Base-by-base conservation (phyloP, 2,113 vertebrate genomes). In the Equus quagga region DNA sequence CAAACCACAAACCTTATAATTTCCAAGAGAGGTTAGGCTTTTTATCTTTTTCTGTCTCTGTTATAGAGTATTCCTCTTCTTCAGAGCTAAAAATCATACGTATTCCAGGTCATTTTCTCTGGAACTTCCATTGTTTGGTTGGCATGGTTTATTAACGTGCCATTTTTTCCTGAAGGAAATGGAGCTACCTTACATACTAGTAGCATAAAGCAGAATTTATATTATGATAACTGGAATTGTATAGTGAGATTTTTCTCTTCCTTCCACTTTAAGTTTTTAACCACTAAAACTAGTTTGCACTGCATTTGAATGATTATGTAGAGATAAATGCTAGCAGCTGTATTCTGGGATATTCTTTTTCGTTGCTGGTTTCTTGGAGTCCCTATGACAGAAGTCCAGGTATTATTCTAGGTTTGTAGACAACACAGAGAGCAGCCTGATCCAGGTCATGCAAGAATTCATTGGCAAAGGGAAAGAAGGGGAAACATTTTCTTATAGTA, bases 1-100 rank as follows among this genome's bases (percentile, higher is more conserved):
- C 15, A 56, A 72, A 89, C 96, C 97, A 96, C 84, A 51, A 73
- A 17, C 51, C 51, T 97, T 97, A 69, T 93, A 56, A 95, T 98
- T 97, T 93, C 41, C 14, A 75, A 70, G 62, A 80, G 54, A 94
- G 79, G 73, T 70, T 98, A 36, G 85, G n/a, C 49, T 31, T 96
- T 84, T 96, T 97, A 75, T 67, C 58, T 60, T 86, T 96, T 96
- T 76, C 46, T 15, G n/a, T 90, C 1, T 49, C 0, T 97, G 90
- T 82, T 97, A 79, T 10, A 91, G 4, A 70, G 24, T 88, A 56
- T 81, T 96, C 10, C 58, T 84, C 2, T 92, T 91, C 91, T 96
- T 86, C 36, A 91, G 72, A 62, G 62, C 64, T 81, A 91, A 85
- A 97, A 82, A n/a, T 62, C 23, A 46, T 58, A 31, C 12, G 33